These are phyloP conservation scores for Cirrhinus mrigala DNA, from an alignment of 2,797 vertebrate genomes.

Conservation along the genomic window DNA sequence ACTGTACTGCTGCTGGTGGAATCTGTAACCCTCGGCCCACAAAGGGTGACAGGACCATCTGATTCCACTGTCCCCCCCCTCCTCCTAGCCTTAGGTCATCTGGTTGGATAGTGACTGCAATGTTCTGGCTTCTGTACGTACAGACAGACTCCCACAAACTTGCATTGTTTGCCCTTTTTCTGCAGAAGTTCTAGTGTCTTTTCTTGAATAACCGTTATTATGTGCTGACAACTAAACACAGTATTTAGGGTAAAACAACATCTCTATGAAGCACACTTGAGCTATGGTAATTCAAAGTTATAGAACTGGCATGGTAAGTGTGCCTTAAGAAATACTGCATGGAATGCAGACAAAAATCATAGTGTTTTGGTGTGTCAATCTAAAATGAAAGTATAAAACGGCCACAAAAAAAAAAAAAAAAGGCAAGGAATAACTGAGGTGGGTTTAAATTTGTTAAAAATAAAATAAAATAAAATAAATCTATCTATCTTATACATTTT, in stretches of 20 bases:
- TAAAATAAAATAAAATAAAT: too few species aligned
- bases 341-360: neutral
- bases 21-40: constrained; percentile 54
- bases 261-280: constrained; percentile 1
- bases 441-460: neutral
- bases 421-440: neutral
- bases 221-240: constrained; percentile 51
- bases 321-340: neutral
- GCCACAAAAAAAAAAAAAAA: neutral
- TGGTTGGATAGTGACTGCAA: constrained; percentile 62
- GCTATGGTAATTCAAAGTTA: neutral
- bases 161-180: constrained; percentile 59
- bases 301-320: neutral
- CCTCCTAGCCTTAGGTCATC: constrained; percentile 66
- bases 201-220: constrained; percentile 64
- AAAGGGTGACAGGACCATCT: constrained; percentile 61
- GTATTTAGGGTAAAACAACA: constrained; percentile 32
- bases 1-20: constrained; percentile 51
- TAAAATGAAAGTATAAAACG: neutral
- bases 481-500: too few species aligned
- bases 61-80: constrained; percentile 54
- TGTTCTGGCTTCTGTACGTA: constrained; percentile 61
- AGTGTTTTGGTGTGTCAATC: constrained; percentile 1
- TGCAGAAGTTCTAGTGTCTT: constrained; percentile 45
- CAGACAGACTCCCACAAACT: constrained; percentile 57